Evolutionary conservation across 2,113 vertebrate species (phyloP).

Genomic region (Phasianus colchicus): DNA sequence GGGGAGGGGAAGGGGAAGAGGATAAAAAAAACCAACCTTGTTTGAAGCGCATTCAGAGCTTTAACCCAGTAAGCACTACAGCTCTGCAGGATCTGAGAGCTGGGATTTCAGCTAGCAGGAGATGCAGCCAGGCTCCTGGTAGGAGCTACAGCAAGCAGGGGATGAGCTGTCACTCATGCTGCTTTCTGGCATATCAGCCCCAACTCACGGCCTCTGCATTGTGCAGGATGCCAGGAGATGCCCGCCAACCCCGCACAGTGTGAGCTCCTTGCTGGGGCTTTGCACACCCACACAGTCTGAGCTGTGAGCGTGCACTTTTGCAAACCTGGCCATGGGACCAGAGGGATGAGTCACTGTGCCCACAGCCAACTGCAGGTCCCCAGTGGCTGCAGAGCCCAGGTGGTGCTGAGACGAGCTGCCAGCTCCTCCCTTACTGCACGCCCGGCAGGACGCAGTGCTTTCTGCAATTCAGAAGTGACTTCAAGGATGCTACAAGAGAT

Average conservation of each 20-base stretch:
- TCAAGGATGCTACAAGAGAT: not conserved
- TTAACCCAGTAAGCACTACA: not conserved
- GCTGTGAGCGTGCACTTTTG: rapidly evolving
- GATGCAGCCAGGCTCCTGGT: not conserved
- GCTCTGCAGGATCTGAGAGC: not conserved
- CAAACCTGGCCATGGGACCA: not conserved
- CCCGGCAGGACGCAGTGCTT: not conserved
- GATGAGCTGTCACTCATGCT: rapidly evolving
- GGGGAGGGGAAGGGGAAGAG: rapidly evolving
- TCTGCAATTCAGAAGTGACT: not conserved
- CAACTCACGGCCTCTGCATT: rapidly evolving
- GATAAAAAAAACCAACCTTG: not conserved
- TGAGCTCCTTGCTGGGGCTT: not conserved
- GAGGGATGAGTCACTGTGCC: not conserved
- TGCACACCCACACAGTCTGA: not conserved
- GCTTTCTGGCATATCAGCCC: not conserved
- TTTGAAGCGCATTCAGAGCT: not conserved
- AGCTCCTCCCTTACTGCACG: not conserved
- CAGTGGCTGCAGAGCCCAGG: not conserved
- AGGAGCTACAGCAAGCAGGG: not conserved
- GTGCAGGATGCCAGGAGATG: not conserved
- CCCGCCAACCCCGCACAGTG: not conserved
- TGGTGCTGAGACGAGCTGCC: not conserved
- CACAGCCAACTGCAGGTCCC: not conserved
- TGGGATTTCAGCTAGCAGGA: not conserved